Base-by-base conservation (phyloP, 2,113 vertebrate species). In the Laterallus jamaicensis region DNA sequence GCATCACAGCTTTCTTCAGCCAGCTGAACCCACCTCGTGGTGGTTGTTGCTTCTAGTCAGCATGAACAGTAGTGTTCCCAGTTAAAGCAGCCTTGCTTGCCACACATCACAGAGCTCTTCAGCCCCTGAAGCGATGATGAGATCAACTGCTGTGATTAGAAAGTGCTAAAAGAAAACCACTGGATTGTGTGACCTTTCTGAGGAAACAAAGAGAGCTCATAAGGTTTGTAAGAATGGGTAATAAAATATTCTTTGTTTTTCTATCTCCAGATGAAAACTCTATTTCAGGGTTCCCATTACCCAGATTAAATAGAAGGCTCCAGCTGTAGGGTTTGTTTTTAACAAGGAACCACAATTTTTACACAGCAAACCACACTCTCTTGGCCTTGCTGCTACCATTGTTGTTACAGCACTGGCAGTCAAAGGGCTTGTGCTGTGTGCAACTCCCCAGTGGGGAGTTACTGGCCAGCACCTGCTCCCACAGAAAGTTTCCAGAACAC, bases 261-360 rank as follows among this genome's bases (percentile, higher is more conserved):
- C 84, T 84, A 5, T 50, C 60, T 62, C 10, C 79, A 97, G 89
- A 12, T 96, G 59, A 97, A 97, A 86, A 55, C 32, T 68, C 79
- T 97, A 39, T 86, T 94, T 76, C 79, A 95, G 82, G 95, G 87
- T 55, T 95, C 90, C n/a, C 90, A 93, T 44, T 90, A 89, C 58
- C 62, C 66, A 55, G 50, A 97, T 81, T 64, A 89, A 97, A 60
- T 87, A 94, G 69, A 68, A 50, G 69, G 93, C 35, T 97, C 94
- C 12, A 76, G 2, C 78, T 93, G 28, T 39, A 75, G 62, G 6
- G n/a, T 79, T 97, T 88, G 35, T 86, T 97, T 90, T 97, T 94
- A 96, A 96, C 95, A 96, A 96, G 14, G 78, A 97, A 44, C 93
- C 90, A 47, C 92, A 54, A 64, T 59, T 97, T 96, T 87, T 91